Percentiles rank a stretch among this genome's conserved stretches.
phyloP scores from a whole-genome alignment of 2,888 invertebrate genomes.

The Melanophora roralis region DNA sequence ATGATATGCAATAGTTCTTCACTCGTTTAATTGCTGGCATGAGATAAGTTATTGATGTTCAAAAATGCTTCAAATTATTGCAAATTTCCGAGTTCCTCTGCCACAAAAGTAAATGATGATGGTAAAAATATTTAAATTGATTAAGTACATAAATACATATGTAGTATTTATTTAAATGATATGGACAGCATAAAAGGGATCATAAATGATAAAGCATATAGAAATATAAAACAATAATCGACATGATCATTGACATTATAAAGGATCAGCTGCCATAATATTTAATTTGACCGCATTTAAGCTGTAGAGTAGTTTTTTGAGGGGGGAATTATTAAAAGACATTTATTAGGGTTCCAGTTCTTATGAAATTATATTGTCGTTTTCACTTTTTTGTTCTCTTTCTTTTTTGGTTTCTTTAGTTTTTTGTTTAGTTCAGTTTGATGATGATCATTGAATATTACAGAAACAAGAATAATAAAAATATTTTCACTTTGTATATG shows the following conservation, averaged over 20 bases:
- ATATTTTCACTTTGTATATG: slow-evolving; percentile 4
- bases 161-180: not conserved
- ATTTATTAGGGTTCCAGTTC: slow-evolving; percentile 39
- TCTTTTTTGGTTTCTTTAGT: not conserved
- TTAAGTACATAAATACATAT: not conserved
- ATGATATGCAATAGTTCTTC: slow-evolving; percentile 11
- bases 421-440: not conserved
- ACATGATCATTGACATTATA: slow-evolving; percentile 49
- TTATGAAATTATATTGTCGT: slow-evolving; percentile 16
- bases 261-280: slow-evolving; percentile 60
- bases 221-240: slow-evolving; percentile 43
- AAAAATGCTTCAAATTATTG: slow-evolving; percentile 25
- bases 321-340: slow-evolving; percentile 42
- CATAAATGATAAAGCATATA: not conserved
- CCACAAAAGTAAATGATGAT: slow-evolving; percentile 10
- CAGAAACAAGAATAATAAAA: slow-evolving; percentile 30
- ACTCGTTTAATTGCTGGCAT: not conserved
- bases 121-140: slow-evolving; percentile 24
- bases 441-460: slow-evolving; percentile 45
- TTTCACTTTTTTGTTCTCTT: not conserved
- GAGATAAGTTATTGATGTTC: slow-evolving; percentile 9
- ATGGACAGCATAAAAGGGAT: not conserved
- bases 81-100: not conserved
- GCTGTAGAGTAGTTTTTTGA: slow-evolving; percentile 7
- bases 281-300: slow-evolving; percentile 56